Base-by-base conservation (phyloP, 2,888 invertebrate species). In the Busseola fusca region DNA sequence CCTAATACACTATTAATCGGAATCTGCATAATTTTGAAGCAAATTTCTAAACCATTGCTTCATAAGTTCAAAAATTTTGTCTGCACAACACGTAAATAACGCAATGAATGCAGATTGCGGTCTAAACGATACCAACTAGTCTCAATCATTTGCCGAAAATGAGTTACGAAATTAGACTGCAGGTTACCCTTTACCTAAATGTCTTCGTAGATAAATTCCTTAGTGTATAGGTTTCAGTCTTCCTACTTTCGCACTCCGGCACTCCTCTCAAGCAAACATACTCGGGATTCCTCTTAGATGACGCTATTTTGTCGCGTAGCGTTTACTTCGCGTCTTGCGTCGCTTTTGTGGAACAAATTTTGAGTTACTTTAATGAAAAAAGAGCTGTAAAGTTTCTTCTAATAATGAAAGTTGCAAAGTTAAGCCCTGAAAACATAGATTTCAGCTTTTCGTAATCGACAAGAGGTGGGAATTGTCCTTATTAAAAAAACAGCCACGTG, bases 241-340 rank as follows among this genome's bases (percentile, higher is more conserved):
- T 62, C 64, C 58, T 68, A 73, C 48, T 65, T 78, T 68, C 57
- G 25, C 67, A 59, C 78, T 71, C 30, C 52, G 30, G 37, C 45
- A 59, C 72, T 58, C 52, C 30, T 74, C 65, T 45, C 27, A 58
- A 62, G 69, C 63, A 80, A 69, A 74, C 63, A 74, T 74, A 52
- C 64, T 74, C 42, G 16, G 42, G 48, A 81, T 78, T 72, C 73
- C 72, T 64, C 30, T 58, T 60, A 69, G 70, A 74, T 58, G 62
- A 52, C 50, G 64, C 71, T 76, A 69, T 74, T 80, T 70, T 68
- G 59, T 67, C 54, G 60, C 34, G 25, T 50, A 64, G 63, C 12
- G 45, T 66, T 71, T 37, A n/a, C 63, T 73, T 59, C 48, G 64
- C 58, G 7, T 37, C 57, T 70, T 21, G 37, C 21, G 18, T 34